Percentiles rank a stretch among this genome's conserved stretches.
phyloP scores from a whole-genome alignment of 2,797 vertebrate genomes.

The Acrocephalus scirpaceus region DNA sequence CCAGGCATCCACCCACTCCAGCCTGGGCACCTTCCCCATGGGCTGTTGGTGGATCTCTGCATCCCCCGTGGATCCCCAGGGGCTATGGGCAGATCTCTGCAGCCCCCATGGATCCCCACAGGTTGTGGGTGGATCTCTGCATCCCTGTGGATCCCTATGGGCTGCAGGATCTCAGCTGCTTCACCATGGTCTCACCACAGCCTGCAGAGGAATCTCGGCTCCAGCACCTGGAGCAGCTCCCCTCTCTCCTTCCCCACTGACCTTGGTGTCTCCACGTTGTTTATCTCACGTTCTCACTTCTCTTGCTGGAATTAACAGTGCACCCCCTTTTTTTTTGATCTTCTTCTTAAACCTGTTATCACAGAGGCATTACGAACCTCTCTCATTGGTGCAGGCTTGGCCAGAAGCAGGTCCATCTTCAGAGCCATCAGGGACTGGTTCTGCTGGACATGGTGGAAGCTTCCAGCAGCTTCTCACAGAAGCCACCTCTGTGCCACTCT shows the following conservation, averaged over 20 bases:
- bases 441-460: background rate
- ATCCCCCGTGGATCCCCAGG: background rate
- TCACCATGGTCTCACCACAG: background rate
- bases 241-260: background rate
- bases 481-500: background rate
- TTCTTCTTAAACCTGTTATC: too few relatives aligned
- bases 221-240: too few relatives aligned
- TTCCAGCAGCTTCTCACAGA: background rate
- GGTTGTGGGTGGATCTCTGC: background rate
- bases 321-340: background rate
- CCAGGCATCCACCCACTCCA: background rate
- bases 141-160: background rate
- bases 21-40: background rate
- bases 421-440: background rate
- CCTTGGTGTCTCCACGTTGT: background rate
- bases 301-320: background rate
- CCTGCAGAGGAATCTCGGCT: background rate
- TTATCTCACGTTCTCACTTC: background rate
- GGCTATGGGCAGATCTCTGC: background rate
- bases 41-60: background rate
- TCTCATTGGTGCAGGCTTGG: background rate
- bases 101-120: background rate
- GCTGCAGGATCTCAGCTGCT: background rate
- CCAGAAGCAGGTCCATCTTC: background rate
- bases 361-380: background rate